A percentile compares a stretch with the other conserved stretches of the same genome.
Evolutionary conservation across 1,140 invertebrate species (phyloP).

Genomic region (Elymnias hypermnestra): DNA sequence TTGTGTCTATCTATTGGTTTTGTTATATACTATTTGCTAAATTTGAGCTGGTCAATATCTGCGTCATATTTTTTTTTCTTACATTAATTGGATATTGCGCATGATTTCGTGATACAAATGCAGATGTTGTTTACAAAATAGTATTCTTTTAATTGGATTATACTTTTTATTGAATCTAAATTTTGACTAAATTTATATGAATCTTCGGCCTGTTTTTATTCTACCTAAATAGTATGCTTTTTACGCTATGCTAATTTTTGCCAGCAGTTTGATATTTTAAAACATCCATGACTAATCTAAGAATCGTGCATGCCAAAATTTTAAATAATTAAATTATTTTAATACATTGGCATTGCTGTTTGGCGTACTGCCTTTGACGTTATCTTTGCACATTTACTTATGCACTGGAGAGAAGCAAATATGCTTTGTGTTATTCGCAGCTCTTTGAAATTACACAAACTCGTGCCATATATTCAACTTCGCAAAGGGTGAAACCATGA

Average conservation of each 20-base stretch:
- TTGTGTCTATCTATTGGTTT: slow-evolving; percentile 37
- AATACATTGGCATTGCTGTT: slow-evolving; percentile 8
- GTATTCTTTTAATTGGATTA: too few relatives aligned
- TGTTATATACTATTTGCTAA: slow-evolving; percentile 16
- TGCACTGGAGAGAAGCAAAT: slow-evolving; percentile 19
- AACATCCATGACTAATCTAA: slow-evolving; percentile 4
- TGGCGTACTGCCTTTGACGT: slow-evolving; percentile 29
- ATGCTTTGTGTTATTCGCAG: slow-evolving; percentile 26
- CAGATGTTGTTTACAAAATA: too few relatives aligned
- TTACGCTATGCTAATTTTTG: slow-evolving; percentile 16
- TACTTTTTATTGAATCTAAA: slow-evolving; percentile 46
- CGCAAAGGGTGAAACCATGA: slow-evolving; percentile 13
- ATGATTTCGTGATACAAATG: slow-evolving; percentile 32
- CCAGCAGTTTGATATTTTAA: slow-evolving; percentile 3
- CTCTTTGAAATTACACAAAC: slow-evolving; percentile 21
- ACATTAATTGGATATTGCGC: too few relatives aligned
- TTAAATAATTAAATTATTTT: not conserved
- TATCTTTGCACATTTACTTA: slow-evolving; percentile 30
- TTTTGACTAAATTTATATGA: slow-evolving; percentile 62
- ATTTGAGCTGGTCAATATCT: too few relatives aligned
- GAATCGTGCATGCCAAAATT: slow-evolving; percentile 10
- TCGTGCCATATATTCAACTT: slow-evolving; percentile 10
- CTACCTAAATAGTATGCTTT: slow-evolving; percentile 40
- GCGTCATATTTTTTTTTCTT: too few relatives aligned
- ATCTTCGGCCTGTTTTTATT: slow-evolving; percentile 51